Evolutionary conservation across 2,888 invertebrate species (phyloP).

Genomic region (Drosophila engyochracea): DNA sequence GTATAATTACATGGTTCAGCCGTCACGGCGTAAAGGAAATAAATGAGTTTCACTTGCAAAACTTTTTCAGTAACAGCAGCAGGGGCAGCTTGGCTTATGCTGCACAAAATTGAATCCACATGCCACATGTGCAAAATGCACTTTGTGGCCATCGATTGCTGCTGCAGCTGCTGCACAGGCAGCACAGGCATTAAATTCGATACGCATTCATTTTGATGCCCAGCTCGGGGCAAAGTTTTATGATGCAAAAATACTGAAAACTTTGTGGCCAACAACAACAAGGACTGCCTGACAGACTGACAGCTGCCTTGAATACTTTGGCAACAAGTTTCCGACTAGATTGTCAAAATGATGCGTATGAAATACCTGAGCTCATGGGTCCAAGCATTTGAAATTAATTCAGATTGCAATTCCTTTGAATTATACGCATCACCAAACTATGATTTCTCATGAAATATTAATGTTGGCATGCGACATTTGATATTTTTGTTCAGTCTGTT

Average conservation of each 20-base stretch:
- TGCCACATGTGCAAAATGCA: conserved; percentile 42
- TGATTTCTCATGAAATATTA: conserved; percentile 79
- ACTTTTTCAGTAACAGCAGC: conserved; percentile 38
- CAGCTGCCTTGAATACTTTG: neutral
- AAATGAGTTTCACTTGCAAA: conserved; percentile 70
- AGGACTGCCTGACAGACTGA: conserved; percentile 10
- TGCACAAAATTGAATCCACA: conserved; percentile 29
- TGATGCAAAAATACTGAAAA: conserved; percentile 56
- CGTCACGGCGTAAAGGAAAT: conserved; percentile 75
- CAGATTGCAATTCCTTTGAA: conserved; percentile 79
- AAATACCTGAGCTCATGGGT: conserved; percentile 46
- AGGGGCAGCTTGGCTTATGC: conserved; percentile 27
- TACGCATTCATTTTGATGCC: conserved; percentile 50
- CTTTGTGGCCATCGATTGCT: conserved; percentile 52
- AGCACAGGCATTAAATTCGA: conserved; percentile 56
- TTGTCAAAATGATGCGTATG: conserved; percentile 26
- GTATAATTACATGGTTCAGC: conserved; percentile 80
- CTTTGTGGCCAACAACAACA: conserved; percentile 33
- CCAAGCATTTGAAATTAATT: conserved; percentile 65
- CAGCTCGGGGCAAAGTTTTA: conserved; percentile 49
- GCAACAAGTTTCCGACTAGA: conserved; percentile 32
- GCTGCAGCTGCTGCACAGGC: conserved; percentile 3
- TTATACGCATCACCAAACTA: conserved; percentile 79
- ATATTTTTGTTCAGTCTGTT: conserved; percentile 59
- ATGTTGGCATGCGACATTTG: conserved; percentile 77